A percentile compares a stretch with the other conserved stretches of the same genome.
These are phyloP conservation scores for Tragelaphus strepsiceros DNA, from an alignment of 2,113 vertebrate species.

Conservation along the genomic window DNA sequence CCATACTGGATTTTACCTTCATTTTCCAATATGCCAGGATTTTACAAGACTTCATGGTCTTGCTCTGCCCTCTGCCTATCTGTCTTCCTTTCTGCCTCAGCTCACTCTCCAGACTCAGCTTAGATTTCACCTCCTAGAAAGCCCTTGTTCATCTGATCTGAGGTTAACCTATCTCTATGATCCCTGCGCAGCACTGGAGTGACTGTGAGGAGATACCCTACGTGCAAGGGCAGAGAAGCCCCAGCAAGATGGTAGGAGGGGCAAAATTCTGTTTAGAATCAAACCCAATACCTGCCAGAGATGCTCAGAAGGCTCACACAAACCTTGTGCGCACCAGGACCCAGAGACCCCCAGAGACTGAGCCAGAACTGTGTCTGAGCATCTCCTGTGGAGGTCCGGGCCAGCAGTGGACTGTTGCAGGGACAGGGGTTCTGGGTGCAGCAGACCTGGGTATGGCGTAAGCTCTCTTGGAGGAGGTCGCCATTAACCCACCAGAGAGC, in stretches of 20 bases:
- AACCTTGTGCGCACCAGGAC: not conserved
- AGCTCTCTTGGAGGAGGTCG: not conserved
- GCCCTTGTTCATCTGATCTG: not conserved
- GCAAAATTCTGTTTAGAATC: not conserved
- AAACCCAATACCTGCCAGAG: accelerated
- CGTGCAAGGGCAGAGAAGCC: not conserved
- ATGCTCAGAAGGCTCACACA: not conserved
- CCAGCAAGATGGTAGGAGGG: not conserved
- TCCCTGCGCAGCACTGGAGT: accelerated
- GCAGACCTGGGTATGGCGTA: not conserved
- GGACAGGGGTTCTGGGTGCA: not conserved
- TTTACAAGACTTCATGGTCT: not conserved
- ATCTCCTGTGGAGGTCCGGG: accelerated
- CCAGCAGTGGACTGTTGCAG: not conserved
- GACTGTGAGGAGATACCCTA: not conserved
- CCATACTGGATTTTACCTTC: not conserved
- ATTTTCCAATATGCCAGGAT: not conserved
- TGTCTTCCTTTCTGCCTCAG: not conserved
- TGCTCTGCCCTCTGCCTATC: not conserved
- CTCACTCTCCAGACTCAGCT: not conserved
- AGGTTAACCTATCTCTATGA: not conserved
- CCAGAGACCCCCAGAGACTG: not conserved
- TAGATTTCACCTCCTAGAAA: not conserved
- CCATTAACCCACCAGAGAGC: not conserved
- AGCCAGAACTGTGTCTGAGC: accelerated